These are phyloP conservation scores for Hipparchia sbordonii DNA, from an alignment of 2,888 invertebrate species.

Conservation along the genomic window DNA sequence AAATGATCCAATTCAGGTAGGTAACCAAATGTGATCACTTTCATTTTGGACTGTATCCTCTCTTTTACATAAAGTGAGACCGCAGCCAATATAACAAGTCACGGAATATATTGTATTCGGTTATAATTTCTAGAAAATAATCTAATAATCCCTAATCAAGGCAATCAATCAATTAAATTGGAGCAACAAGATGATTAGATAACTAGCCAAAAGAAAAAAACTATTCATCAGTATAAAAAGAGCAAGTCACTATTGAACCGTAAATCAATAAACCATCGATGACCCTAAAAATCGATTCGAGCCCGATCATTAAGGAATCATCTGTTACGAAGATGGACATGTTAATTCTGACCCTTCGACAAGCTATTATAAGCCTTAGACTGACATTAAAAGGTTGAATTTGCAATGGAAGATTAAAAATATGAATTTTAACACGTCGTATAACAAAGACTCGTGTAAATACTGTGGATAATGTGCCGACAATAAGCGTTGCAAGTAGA, in stretches of 20 bases:
- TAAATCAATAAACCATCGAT: constrained; percentile 77
- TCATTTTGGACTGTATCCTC: too few species aligned
- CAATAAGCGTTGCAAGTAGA: constrained; percentile 75
- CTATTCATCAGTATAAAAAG: constrained; percentile 53
- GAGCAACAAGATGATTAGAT: constrained; percentile 61
- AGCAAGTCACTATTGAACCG: constrained; percentile 72
- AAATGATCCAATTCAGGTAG: too few species aligned
- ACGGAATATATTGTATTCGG: too few species aligned
- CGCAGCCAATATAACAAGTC: too few species aligned
- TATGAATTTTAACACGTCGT: constrained; percentile 64
- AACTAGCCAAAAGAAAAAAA: constrained; percentile 46
- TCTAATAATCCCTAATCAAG: constrained; percentile 15
- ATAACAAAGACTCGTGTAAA: constrained; percentile 74
- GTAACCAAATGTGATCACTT: too few species aligned
- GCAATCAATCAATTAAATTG: constrained; percentile 37
- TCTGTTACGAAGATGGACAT: constrained; percentile 78
- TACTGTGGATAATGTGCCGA: constrained; percentile 77
- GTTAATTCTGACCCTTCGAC: constrained; percentile 58
- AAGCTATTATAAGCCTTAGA: constrained; percentile 52
- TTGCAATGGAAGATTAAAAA: constrained; percentile 39
- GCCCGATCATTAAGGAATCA: constrained; percentile 76
- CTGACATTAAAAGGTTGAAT: constrained; percentile 46
- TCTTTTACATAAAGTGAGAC: too few species aligned
- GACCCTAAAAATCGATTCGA: constrained; percentile 75
- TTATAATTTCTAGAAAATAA: not conserved